A percentile compares a stretch with the other conserved stretches of the same genome.
These are phyloP conservation scores for Netelia virgata DNA, from an alignment of 2,888 invertebrate species.

Conservation along the genomic window DNA sequence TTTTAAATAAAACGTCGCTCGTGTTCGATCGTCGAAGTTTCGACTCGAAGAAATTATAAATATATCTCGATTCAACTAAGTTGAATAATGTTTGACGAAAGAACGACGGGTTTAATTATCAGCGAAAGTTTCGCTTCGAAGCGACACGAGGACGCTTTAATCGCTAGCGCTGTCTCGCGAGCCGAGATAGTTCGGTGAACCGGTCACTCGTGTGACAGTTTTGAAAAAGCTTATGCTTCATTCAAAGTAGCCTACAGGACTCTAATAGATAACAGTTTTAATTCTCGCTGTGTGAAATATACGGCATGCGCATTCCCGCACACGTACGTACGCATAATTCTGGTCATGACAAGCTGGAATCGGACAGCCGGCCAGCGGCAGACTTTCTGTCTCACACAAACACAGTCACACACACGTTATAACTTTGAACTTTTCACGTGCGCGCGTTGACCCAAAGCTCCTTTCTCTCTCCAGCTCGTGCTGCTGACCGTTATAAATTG, in stretches of 20 bases:
- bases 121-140: too few species aligned
- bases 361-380: conserved; percentile 26
- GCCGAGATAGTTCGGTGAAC: too few species aligned
- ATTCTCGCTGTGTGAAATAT: conserved; percentile 22
- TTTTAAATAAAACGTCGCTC: too few species aligned
- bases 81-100: too few species aligned
- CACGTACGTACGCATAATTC: conserved; percentile 32
- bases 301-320: not conserved
- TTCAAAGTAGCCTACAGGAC: conserved; percentile 8
- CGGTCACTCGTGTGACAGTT: not conserved
- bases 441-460: conserved; percentile 14
- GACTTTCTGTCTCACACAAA: conserved; percentile 24
- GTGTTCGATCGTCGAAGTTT: too few species aligned
- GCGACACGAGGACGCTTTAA: too few species aligned
- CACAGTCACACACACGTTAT: not conserved
- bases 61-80: too few species aligned
- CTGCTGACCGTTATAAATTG: conserved; percentile 55
- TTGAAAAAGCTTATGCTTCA: conserved; percentile 18
- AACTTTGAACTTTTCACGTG: conserved; percentile 49
- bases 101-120: too few species aligned
- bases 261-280: conserved; percentile 49
- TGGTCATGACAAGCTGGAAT: conserved; percentile 27
- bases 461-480: not conserved
- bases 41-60: too few species aligned
- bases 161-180: too few species aligned